Evolutionary conservation across 2,888 invertebrate genomes (phyloP).

Genomic region (Automeris io): DNA sequence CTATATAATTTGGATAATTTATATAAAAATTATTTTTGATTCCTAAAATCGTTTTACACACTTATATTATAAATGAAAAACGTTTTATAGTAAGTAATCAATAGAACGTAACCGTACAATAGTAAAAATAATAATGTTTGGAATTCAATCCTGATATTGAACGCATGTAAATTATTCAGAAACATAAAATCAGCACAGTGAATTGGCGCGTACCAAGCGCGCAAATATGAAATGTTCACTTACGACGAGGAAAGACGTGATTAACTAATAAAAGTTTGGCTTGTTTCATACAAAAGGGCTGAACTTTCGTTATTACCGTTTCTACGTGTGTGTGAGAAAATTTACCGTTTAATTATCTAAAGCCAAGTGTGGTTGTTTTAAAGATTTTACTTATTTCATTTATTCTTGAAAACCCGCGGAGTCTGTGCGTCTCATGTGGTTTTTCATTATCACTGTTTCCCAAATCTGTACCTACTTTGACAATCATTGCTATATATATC

Average conservation of each 20-base stretch:
- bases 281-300: conserved; percentile 38
- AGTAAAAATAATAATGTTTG: too few relatives aligned
- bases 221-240: conserved; percentile 20
- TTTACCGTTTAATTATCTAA: conserved; percentile 48
- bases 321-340: conserved; percentile 40
- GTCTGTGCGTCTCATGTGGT: conserved; percentile 1
- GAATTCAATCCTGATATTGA: too few relatives aligned
- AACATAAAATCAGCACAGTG: too few relatives aligned
- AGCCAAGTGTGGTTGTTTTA: conserved; percentile 20
- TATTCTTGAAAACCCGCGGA: too few relatives aligned
- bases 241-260: conserved; percentile 30
- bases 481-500: too few relatives aligned
- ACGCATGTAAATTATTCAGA: not conserved
- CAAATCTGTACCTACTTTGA: too few relatives aligned
- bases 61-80: too few relatives aligned
- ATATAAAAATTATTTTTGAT: too few relatives aligned
- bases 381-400: conserved; percentile 26
- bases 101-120: too few relatives aligned
- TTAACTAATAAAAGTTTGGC: conserved; percentile 51
- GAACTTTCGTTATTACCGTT: conserved; percentile 56
- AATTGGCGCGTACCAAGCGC: conserved; percentile 9
- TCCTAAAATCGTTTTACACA: too few relatives aligned
- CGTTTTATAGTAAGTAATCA: too few relatives aligned
- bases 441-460: conserved; percentile 7
- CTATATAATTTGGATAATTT: too few relatives aligned